Evolutionary conservation across 2,113 vertebrate genomes (phyloP), one percentile per base, ranked within the genome.

Genomic region (Falcunculus frontatus): DNA sequence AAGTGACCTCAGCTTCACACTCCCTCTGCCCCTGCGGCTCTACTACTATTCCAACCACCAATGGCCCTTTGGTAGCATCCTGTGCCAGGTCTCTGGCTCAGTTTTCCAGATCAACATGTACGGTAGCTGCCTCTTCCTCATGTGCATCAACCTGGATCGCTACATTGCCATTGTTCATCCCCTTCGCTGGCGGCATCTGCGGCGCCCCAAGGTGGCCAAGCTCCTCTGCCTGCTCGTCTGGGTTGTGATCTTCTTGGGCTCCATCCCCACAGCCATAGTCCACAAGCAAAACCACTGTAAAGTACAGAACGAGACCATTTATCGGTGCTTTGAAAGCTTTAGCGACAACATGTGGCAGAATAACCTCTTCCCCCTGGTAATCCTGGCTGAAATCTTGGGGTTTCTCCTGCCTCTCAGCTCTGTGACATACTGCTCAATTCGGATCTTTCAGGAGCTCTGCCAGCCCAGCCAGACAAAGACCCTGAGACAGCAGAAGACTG

Each of bases 31-130:
- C 0, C 73, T 99, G 77, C 92, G 98, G 37, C 94, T 98, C 72
- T 97, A 97, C 65, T 98, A 98, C 87, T 99, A 99, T 30, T 91
- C 84, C 52, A 93, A 77, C 25, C 97, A 98, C 73, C 20, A 88
- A 72, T 99, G 98, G 98, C 97, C 96, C 76, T 96, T 99, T 55
- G 97, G 98, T 0, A 84, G 79, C 55, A 84, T 97, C 49, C 91
- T 98, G 84, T 99, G 98, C 90, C 98, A 98, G 77, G 91, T 96
- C 22, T 97, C 98, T 7, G 98, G 98, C 11, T 98, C 98, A 20
- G 96, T 98, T 90, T 99, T 99, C 96, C 98, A 99, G 96, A 98
- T 98, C 78, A 99, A 99, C 91, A 98, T 99, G 97, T 99, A 99
- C 1, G 98, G 98, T 33, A 99, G 98, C 96, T 98, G 98, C 85